phyloP scores from a whole-genome alignment of 2,888 invertebrate genomes.

The Tridacna gigas region DNA sequence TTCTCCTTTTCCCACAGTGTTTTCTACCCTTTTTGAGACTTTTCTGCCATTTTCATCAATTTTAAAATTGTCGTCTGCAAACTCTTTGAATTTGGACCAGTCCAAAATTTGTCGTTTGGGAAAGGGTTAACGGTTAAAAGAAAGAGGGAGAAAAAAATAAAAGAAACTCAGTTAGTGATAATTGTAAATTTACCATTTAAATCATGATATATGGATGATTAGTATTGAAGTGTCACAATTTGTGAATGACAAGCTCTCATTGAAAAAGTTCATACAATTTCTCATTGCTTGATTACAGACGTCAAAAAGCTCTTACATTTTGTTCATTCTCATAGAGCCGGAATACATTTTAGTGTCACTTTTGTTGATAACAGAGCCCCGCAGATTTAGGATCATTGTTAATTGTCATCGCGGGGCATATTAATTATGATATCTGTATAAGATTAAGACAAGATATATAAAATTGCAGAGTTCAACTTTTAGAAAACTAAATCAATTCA shows the following conservation, averaged over 20 bases:
- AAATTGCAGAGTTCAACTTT: slow-evolving; percentile 47
- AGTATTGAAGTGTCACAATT: slow-evolving; percentile 60
- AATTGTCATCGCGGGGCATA: slow-evolving; percentile 38
- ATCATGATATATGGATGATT: slow-evolving; percentile 48
- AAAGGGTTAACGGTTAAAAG: too few relatives aligned
- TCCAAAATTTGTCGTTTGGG: too few relatives aligned
- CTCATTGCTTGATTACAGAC: slow-evolving; percentile 13
- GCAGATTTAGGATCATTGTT: slow-evolving; percentile 39
- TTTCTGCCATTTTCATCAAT: too few relatives aligned
- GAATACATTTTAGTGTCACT: slow-evolving; percentile 56
- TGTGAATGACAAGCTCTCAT: slow-evolving; percentile 45
- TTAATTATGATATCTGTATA: slow-evolving; percentile 50
- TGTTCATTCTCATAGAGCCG: neutral
- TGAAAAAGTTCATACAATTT: slow-evolving; percentile 46
- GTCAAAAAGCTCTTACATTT: slow-evolving; percentile 9
- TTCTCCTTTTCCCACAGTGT: too few relatives aligned
- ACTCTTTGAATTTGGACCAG: too few relatives aligned
- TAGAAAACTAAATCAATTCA: slow-evolving; percentile 47
- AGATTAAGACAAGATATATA: slow-evolving; percentile 61
- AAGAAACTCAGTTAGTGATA: neutral
- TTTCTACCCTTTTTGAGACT: too few relatives aligned
- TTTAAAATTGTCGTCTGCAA: too few relatives aligned
- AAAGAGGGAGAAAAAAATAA: too few relatives aligned
- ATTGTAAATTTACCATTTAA: slow-evolving; percentile 27
- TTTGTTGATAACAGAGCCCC: slow-evolving; percentile 35